Evolutionary conservation across 2,797 vertebrate genomes (phyloP).

Genomic region (Megalops cyprinoides): DNA sequence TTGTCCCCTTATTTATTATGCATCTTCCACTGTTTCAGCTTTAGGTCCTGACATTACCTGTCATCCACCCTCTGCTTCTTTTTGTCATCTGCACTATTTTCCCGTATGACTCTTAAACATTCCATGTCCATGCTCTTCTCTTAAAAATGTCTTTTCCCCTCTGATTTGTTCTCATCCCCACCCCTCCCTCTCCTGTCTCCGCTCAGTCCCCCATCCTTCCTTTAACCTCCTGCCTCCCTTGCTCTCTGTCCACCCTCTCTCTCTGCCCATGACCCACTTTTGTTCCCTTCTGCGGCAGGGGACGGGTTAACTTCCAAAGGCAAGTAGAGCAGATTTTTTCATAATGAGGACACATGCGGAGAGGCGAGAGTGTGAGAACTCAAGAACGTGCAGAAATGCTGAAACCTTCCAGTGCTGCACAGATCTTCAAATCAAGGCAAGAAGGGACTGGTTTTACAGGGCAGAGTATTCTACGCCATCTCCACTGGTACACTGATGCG

Average conservation of each 20-base stretch:
- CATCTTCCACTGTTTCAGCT: not conserved
- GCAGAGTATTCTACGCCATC: not conserved
- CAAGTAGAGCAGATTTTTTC: constrained; percentile 35
- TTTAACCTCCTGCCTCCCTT: too few relatives aligned
- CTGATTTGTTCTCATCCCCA: constrained; percentile 33
- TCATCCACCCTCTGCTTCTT: not conserved
- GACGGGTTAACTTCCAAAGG: constrained; percentile 33
- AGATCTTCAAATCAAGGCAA: not conserved
- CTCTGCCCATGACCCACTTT: constrained; percentile 64
- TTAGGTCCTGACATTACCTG: not conserved
- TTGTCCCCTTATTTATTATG: not conserved
- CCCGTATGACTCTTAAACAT: not conserved
- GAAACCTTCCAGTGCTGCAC: constrained; percentile 4
- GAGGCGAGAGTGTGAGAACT: constrained; percentile 14
- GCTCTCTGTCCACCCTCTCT: constrained; percentile 1
- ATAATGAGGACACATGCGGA: constrained; percentile 34
- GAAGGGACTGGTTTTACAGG: constrained; percentile 16
- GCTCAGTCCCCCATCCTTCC: not conserved
- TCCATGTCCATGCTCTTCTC: too few relatives aligned
- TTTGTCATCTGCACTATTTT: not conserved
- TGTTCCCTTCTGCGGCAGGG: constrained; percentile 29
- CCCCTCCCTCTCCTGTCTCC: not conserved
- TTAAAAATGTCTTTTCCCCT: too few relatives aligned
- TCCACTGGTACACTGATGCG: not conserved
- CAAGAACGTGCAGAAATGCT: not conserved